Conservation (phyloP, 1,140 invertebrate species). For the Bombus vancouverensis region DNA sequence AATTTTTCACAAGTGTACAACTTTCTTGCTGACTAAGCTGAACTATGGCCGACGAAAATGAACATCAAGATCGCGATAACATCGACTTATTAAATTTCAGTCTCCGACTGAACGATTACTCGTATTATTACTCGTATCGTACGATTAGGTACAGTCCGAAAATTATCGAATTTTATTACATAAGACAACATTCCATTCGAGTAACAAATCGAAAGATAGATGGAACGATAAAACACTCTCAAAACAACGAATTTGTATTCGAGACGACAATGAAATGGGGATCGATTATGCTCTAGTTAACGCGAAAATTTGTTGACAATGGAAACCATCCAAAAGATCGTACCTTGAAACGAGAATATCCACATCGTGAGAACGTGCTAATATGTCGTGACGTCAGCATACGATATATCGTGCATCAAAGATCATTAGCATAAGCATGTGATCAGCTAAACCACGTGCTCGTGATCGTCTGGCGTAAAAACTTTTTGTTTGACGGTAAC, state of each 20-base stretch:
- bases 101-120: background rate
- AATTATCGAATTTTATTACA: background rate
- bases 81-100: background rate
- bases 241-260: background rate
- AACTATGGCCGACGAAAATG: background rate
- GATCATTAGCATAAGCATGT: constrained; percentile 70
- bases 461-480: background rate
- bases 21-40: background rate
- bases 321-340: background rate
- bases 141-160: background rate
- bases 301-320: constrained; percentile 6
- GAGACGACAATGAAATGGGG: background rate
- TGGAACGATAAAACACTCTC: background rate
- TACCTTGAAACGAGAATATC: constrained; percentile 29
- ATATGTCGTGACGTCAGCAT: constrained; percentile 65
- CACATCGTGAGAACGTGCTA: constrained; percentile 60
- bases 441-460: constrained; percentile 60
- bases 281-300: background rate
- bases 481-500: background rate
- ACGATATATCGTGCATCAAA: constrained; percentile 55
- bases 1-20: background rate
- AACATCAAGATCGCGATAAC: background rate
- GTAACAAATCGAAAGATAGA: background rate
- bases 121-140: too few species aligned
- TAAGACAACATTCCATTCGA: background rate